Conservation (phyloP, 2,888 invertebrate species). For the Piscicola geometra region DNA sequence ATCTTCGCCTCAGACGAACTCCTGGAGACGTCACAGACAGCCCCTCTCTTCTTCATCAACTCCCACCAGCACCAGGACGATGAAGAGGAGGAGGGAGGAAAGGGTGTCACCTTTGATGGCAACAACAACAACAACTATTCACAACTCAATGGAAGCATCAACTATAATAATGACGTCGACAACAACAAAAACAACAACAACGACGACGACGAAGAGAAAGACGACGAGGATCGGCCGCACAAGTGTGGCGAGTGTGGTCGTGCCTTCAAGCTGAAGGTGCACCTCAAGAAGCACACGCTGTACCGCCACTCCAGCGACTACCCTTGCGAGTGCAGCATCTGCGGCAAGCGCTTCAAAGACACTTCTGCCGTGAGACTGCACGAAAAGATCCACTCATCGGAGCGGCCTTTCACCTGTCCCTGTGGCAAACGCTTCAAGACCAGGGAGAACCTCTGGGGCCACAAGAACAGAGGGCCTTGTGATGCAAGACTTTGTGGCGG, state of each 20-base stretch:
- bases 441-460: constrained; percentile 45
- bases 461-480: constrained; percentile 44
- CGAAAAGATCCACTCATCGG: constrained; percentile 43
- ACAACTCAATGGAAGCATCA: not conserved
- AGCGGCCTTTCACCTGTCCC: constrained; percentile 41
- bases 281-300: constrained; percentile 45
- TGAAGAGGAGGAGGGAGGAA: no score
- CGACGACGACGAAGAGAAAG: not conserved
- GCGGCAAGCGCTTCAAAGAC: constrained; percentile 45
- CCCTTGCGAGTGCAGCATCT: constrained; percentile 44
- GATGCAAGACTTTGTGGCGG: constrained; percentile 14
- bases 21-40: not conserved
- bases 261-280: constrained; percentile 45
- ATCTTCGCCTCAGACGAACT: not conserved
- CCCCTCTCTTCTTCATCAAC: not conserved
- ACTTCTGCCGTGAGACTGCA: constrained; percentile 44
- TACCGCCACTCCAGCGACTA: constrained; percentile 44
- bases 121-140: not conserved
- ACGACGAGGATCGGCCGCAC: constrained; percentile 40
- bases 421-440: constrained; percentile 46
- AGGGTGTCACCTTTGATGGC: not conserved
- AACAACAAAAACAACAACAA: constrained; percentile 16
- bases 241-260: constrained; percentile 42
- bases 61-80: no score
- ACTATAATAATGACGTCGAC: not conserved